Conservation (phyloP, 2,888 invertebrate genomes). For the Lasioglossum leucozonium region DNA sequence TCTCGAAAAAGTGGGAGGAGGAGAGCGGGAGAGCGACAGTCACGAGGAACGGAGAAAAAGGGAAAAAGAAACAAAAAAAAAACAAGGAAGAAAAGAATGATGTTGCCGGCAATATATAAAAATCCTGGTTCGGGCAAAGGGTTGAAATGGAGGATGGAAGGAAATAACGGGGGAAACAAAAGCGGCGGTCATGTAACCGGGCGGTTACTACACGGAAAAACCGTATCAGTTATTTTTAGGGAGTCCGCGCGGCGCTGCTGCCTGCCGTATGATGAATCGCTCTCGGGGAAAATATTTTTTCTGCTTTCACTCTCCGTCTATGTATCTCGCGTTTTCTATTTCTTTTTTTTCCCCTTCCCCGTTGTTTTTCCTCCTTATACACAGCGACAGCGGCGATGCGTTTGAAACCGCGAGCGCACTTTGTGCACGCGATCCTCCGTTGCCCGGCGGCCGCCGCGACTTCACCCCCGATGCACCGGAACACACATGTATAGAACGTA, state of each 20-base stretch:
- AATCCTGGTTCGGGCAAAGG: not conserved
- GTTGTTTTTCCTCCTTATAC: not conserved
- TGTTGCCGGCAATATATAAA: slow-evolving; percentile 9
- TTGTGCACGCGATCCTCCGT: not conserved
- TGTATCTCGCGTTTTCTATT: not conserved
- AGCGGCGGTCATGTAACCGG: slow-evolving; percentile 30
- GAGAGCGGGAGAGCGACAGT: not conserved
- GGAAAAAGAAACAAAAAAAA: not conserved
- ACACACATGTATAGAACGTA: not conserved
- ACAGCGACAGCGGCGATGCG: not conserved
- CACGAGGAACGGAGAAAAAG: not conserved
- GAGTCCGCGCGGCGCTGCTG: not conserved
- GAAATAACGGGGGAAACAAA: slow-evolving; percentile 28
- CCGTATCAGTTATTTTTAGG: slow-evolving; percentile 45
- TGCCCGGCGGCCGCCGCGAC: not conserved
- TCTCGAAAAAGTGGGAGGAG: not conserved
- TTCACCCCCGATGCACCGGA: not conserved
- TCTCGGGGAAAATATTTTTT: slow-evolving; percentile 25
- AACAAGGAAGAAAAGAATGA: not conserved
- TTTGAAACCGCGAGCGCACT: not conserved
- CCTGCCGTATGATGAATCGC: slow-evolving; percentile 14
- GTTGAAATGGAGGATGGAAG: slow-evolving; percentile 1
- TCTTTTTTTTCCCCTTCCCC: not conserved
- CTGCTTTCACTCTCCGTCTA: slow-evolving; percentile 2
- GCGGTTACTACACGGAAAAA: slow-evolving; percentile 32